These are phyloP conservation scores for Corydoras sp. DNA, from an alignment of 2,113 vertebrate genomes.

Conservation along the genomic window DNA sequence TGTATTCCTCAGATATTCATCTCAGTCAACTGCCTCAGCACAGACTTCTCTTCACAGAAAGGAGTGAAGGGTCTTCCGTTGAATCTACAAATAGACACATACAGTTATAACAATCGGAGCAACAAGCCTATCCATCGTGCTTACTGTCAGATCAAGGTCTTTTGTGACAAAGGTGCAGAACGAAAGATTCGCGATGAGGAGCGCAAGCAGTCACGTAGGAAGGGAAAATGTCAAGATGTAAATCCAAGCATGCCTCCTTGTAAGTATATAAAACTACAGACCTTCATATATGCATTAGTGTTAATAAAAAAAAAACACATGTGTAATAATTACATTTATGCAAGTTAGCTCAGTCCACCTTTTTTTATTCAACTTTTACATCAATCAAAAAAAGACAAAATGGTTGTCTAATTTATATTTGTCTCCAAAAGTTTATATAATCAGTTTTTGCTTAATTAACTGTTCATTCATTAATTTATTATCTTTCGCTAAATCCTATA, in stretches of 20 bases:
- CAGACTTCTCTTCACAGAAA: constrained; percentile 98
- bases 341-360: too few relatives aligned
- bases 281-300: too few relatives aligned
- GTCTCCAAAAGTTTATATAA: too few relatives aligned
- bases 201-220: constrained; percentile 94
- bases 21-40: constrained; percentile 97
- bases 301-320: too few relatives aligned
- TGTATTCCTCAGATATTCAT: constrained; percentile 83
- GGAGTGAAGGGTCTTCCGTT: constrained; percentile 94
- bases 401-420: too few relatives aligned
- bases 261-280: constrained; percentile 59
- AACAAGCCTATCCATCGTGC: constrained; percentile 96
- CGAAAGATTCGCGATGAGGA: constrained; percentile 98
- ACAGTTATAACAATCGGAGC: constrained; percentile 98
- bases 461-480: too few relatives aligned
- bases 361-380: too few relatives aligned
- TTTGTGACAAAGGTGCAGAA: constrained; percentile 97
- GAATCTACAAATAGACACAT: constrained; percentile 96
- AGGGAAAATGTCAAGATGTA: constrained; percentile 82
- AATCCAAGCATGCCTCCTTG: constrained; percentile 67
- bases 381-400: too few relatives aligned
- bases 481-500: too few relatives aligned
- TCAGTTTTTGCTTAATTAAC: too few relatives aligned
- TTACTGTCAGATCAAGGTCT: constrained; percentile 98
- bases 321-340: too few relatives aligned